Evolutionary conservation across 2,797 vertebrate species (phyloP).

Genomic region (Graptemys geographica): DNA sequence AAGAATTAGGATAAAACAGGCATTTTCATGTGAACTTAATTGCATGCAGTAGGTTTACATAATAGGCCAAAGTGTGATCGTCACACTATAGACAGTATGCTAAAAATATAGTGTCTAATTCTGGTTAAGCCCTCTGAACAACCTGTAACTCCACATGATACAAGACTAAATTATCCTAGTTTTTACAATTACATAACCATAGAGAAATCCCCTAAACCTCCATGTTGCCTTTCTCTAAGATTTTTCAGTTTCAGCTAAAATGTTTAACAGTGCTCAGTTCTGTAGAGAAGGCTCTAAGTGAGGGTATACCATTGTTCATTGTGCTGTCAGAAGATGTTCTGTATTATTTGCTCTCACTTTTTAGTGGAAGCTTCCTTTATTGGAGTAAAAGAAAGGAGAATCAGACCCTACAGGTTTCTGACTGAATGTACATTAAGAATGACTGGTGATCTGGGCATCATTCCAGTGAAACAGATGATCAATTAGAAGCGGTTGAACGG

Average conservation of each 20-base stretch:
- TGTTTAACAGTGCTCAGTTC: accelerated
- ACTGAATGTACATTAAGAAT: background rate
- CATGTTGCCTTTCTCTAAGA: background rate
- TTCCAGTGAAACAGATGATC: background rate
- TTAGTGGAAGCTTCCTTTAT: background rate
- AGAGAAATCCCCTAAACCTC: background rate
- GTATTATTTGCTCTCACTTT: background rate
- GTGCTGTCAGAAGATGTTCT: background rate
- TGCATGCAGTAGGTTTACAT: background rate
- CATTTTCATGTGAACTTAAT: background rate
- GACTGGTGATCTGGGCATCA: background rate
- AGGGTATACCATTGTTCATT: background rate
- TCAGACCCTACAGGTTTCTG: background rate
- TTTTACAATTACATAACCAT: background rate
- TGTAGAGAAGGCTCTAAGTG: background rate
- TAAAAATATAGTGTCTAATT: background rate
- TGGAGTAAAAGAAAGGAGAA: background rate
- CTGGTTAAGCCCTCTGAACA: background rate
- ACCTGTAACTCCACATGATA: background rate
- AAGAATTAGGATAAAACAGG: no score
- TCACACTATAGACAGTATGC: background rate
- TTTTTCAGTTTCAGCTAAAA: background rate
- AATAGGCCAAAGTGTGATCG: background rate
- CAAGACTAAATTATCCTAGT: accelerated
- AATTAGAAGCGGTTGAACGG: background rate